Conservation (phyloP, 2,797 vertebrate species). For the Galago senegalensis region DNA sequence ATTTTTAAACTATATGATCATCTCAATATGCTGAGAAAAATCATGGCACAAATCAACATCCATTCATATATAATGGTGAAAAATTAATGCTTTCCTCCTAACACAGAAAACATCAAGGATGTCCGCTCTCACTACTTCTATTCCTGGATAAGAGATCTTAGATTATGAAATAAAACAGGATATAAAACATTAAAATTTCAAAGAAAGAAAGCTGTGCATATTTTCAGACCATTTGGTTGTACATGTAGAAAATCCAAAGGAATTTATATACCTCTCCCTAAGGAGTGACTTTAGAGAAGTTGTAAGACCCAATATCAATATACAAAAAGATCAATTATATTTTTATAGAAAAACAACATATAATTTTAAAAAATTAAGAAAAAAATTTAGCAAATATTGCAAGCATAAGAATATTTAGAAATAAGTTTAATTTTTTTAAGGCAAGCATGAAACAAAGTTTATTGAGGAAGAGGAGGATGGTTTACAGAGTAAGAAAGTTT, state of each 20-base stretch:
- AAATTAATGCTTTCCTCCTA: not conserved
- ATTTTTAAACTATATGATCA: constrained; percentile 18
- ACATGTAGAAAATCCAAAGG: not conserved
- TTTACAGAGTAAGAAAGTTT: no score
- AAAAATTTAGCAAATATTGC: not conserved
- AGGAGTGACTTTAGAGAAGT: not conserved
- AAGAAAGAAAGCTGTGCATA: not conserved
- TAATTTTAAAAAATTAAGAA: not conserved
- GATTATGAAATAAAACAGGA: constrained; percentile 25
- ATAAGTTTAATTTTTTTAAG: not conserved
- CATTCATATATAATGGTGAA: not conserved
- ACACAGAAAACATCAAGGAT: constrained; percentile 53
- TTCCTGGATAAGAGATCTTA: not conserved
- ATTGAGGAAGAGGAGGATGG: no score
- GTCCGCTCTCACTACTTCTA: not conserved
- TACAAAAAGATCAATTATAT: not conserved
- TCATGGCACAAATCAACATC: constrained; percentile 21
- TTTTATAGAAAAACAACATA: not conserved
- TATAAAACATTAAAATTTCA: not conserved
- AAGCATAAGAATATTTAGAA: not conserved
- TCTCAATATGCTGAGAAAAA: not conserved
- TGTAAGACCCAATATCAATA: not conserved
- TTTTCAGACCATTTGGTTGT: not conserved
- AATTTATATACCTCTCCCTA: not conserved
- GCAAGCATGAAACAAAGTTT: no score